These are phyloP conservation scores for Psilanteris sp. DNA, from an alignment of 1,140 invertebrate species.

Conservation along the genomic window DNA sequence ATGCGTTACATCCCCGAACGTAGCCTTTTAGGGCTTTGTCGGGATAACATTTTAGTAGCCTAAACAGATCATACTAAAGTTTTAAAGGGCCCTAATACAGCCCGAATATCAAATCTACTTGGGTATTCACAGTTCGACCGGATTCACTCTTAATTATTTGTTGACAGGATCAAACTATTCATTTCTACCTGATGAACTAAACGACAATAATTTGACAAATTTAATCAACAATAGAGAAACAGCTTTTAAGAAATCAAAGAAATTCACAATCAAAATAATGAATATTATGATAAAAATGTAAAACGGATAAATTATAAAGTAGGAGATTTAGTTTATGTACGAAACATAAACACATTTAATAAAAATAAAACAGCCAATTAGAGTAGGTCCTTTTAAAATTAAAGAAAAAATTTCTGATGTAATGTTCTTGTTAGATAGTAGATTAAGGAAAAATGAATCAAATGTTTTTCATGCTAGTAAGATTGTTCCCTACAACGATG, in stretches of 20 bases:
- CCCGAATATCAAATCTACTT: too few relatives aligned
- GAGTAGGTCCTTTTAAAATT: constrained; percentile 9
- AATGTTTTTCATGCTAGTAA: constrained; percentile 11
- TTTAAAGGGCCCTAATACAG: too few relatives aligned
- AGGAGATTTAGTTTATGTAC: constrained; percentile 5
- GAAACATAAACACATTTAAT: constrained; percentile 1
- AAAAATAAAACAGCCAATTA: constrained; percentile 4
- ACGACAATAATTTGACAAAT: constrained; percentile 14
- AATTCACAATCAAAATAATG: too few relatives aligned
- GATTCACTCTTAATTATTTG: constrained; percentile 54
- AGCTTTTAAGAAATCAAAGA: too few relatives aligned
- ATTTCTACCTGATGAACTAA: constrained; percentile 32
- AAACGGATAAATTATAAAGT: constrained; percentile 4
- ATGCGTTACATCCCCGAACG: too few relatives aligned
- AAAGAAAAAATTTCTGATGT: constrained; percentile 12
- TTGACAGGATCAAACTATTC: constrained; percentile 31
- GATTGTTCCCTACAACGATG: constrained; percentile 6
- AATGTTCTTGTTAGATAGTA: constrained; percentile 7
- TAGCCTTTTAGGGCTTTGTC: too few relatives aligned
- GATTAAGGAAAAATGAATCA: constrained; percentile 9
- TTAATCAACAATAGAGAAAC: constrained; percentile 24
- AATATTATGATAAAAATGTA: too few relatives aligned
- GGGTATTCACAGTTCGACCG: constrained; percentile 50
- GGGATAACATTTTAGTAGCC: too few relatives aligned
- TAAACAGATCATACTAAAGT: too few relatives aligned